Evolutionary conservation across 2,888 invertebrate genomes (phyloP).

Genomic region (Flexamia atlantica): DNA sequence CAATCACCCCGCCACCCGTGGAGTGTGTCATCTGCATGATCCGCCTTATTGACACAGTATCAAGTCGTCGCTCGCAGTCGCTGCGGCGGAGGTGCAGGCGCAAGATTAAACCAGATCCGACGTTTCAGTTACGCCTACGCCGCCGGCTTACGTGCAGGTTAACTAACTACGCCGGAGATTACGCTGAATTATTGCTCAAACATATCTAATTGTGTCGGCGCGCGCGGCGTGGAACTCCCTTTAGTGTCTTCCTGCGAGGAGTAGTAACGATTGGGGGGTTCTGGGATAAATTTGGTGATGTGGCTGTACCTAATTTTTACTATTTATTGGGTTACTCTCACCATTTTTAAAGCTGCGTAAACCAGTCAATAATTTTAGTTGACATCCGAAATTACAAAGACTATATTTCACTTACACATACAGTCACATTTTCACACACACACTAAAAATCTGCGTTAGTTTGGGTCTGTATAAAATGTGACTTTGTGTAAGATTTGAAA

Average conservation of each 20-base stretch:
- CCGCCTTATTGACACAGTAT: conserved; percentile 42
- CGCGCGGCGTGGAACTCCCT: conserved; percentile 32
- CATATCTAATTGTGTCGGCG: conserved; percentile 64
- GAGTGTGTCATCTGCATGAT: conserved; percentile 12
- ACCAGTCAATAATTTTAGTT: no score
- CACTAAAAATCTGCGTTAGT: no score
- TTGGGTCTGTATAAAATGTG: no score
- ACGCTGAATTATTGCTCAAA: conserved; percentile 64
- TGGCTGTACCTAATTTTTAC: neutral
- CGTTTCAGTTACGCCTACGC: conserved; percentile 50
- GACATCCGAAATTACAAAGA: no score
- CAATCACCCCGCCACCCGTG: no score
- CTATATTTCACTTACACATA: no score
- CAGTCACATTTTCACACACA: no score
- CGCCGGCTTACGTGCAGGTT: conserved; percentile 55
- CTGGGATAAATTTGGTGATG: neutral
- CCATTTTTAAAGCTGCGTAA: no score
- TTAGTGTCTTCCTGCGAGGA: neutral
- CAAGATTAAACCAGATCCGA: conserved; percentile 54
- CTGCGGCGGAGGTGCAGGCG: conserved; percentile 10
- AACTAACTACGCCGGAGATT: conserved; percentile 62
- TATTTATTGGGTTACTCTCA: no score
- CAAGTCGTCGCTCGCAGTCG: neutral
- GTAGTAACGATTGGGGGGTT: neutral
- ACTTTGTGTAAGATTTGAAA: no score